These are phyloP conservation scores for Echiichthys vipera DNA, from an alignment of 2,797 vertebrate genomes.

Conservation along the genomic window DNA sequence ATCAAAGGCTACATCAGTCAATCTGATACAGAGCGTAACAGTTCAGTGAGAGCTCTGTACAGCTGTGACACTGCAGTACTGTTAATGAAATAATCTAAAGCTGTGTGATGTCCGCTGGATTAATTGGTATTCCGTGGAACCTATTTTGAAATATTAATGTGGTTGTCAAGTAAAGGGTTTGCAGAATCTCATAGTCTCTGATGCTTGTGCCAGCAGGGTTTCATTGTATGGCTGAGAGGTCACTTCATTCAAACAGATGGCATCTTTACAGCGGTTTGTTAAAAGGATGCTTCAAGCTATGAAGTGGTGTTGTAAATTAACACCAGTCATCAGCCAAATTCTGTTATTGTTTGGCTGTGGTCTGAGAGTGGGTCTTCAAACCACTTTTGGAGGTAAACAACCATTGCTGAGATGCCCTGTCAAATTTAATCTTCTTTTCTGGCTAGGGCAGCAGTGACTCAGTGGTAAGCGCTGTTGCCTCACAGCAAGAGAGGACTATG, in stretches of 20 bases:
- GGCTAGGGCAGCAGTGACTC: constrained; percentile 19
- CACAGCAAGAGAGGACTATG: background rate
- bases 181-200: constrained; percentile 49
- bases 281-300: constrained; percentile 59
- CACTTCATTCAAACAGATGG: constrained; percentile 76
- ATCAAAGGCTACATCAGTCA: constrained; percentile 69
- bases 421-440: constrained; percentile 19
- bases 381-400: constrained; percentile 51
- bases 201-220: constrained; percentile 65
- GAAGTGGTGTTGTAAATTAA: constrained; percentile 60
- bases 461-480: constrained; percentile 15
- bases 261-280: constrained; percentile 69
- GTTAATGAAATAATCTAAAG: constrained; percentile 57
- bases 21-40: constrained; percentile 51
- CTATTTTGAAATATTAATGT: constrained; percentile 74
- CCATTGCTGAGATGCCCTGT: constrained; percentile 26
- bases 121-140: constrained; percentile 63
- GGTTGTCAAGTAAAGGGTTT: constrained; percentile 64
- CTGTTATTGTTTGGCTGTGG: constrained; percentile 55
- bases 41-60: constrained; percentile 34
- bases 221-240: constrained; percentile 66
- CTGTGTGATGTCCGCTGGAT: constrained; percentile 45
- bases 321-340: constrained; percentile 55
- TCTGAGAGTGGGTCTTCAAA: constrained; percentile 46
- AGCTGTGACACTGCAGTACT: constrained; percentile 41